phyloP scores from a whole-genome alignment of 2,797 vertebrate genomes.

The Chaetophractus vellerosus region DNA sequence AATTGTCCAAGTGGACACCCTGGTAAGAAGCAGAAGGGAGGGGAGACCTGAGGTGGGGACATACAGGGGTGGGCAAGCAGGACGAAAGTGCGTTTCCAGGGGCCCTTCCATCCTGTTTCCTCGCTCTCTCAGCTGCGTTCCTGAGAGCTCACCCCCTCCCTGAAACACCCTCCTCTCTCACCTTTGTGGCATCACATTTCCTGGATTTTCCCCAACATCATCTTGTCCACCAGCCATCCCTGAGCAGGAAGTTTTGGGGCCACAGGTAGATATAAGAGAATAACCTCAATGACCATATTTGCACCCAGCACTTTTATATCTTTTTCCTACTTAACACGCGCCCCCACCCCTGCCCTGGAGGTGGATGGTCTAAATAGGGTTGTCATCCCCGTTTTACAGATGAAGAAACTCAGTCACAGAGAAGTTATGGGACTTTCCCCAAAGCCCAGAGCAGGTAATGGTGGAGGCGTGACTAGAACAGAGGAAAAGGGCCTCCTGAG shows the following conservation, averaged over 20 bases:
- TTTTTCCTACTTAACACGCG: not conserved
- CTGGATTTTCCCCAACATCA: not conserved
- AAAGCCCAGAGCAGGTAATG: not conserved
- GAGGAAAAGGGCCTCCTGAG: not conserved
- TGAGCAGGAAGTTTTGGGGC: not conserved
- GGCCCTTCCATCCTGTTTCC: not conserved
- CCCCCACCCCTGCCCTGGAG: not conserved
- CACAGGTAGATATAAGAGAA: fast-evolving
- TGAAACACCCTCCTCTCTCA: not conserved
- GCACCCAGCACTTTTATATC: not conserved
- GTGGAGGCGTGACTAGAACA: not conserved
- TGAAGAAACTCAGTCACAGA: not conserved
- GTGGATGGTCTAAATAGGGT: fast-evolving
- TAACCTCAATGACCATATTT: fast-evolving
- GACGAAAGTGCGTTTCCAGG: no score
- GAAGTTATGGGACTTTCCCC: not conserved
- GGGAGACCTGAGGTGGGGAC: no score
- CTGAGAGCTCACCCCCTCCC: not conserved
- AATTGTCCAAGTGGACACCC: not conserved
- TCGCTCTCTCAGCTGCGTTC: not conserved
- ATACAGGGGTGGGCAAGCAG: no score
- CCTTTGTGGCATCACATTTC: fast-evolving
- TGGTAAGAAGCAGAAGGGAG: not conserved
- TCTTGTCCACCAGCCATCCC: not conserved
- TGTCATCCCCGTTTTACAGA: not conserved